These are phyloP conservation scores for Pogonophryne albipinna DNA, from an alignment of 2,797 vertebrate genomes.

Conservation along the genomic window DNA sequence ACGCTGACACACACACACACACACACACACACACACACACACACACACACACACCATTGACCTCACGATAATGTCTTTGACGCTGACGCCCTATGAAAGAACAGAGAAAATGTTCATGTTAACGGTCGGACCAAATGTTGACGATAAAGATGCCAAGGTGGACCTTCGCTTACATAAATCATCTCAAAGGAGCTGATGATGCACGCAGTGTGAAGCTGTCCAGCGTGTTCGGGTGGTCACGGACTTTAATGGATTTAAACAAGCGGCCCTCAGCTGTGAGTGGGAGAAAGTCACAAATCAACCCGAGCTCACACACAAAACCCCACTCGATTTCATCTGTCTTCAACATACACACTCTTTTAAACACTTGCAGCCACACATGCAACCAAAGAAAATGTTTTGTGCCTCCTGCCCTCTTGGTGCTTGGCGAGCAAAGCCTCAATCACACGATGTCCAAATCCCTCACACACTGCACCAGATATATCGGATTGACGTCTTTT, in stretches of 20 bases:
- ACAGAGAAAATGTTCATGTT: slow-evolving; percentile 23
- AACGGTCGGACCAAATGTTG: slow-evolving; percentile 46
- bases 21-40: slow-evolving; percentile 4
- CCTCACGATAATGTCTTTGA: slow-evolving; percentile 28
- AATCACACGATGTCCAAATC: slow-evolving; percentile 72
- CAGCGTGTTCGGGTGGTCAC: slow-evolving; percentile 21
- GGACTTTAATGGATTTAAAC: background rate
- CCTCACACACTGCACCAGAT: slow-evolving; percentile 57
- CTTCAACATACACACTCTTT: slow-evolving; percentile 10
- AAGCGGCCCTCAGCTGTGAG: slow-evolving; percentile 13
- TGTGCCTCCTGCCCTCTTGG: slow-evolving; percentile 24
- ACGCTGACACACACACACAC: background rate
- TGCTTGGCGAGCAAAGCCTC: slow-evolving; percentile 61
- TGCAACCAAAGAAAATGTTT: slow-evolving; percentile 2
- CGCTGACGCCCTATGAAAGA: background rate
- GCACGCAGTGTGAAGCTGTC: slow-evolving; percentile 38
- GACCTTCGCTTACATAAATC: slow-evolving; percentile 46
- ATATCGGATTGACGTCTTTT: slow-evolving; percentile 42
- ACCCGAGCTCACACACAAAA: slow-evolving; percentile 13
- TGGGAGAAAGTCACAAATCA: slow-evolving; percentile 33
- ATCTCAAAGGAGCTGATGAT: slow-evolving; percentile 33
- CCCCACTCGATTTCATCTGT: slow-evolving; percentile 20
- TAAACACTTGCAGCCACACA: slow-evolving; percentile 5
- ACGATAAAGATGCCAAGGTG: slow-evolving; percentile 51
- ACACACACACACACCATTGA: slow-evolving; percentile 2